Evolutionary conservation across 2,797 vertebrate species (phyloP).

Genomic region (Xerus rutilus): DNA sequence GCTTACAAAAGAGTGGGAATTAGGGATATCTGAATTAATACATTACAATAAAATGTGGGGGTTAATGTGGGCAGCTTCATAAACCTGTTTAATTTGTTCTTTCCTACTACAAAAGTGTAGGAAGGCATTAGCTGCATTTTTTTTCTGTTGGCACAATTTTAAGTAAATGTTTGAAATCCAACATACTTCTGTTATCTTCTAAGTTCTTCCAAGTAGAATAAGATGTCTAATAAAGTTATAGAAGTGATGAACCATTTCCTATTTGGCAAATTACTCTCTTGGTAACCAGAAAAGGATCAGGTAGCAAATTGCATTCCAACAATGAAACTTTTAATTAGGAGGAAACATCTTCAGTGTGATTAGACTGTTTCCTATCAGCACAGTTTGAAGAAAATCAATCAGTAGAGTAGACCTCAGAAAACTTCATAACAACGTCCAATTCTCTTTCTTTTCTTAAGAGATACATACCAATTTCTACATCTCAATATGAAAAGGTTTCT

Average conservation of each 20-base stretch:
- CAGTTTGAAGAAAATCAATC: conserved; percentile 50
- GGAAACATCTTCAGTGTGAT: conserved; percentile 33
- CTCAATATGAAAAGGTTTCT: conserved; percentile 58
- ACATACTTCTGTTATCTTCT: conserved; percentile 17
- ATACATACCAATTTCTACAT: conserved; percentile 56
- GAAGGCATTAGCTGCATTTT: not conserved
- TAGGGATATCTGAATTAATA: not conserved
- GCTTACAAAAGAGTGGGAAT: not conserved
- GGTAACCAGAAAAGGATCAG: conserved; percentile 33
- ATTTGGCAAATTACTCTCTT: conserved; percentile 44
- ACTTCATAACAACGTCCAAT: not conserved
- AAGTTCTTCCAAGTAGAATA: conserved; percentile 51
- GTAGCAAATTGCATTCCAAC: not conserved
- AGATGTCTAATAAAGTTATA: not conserved
- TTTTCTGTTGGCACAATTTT: conserved; percentile 55
- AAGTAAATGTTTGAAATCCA: conserved; percentile 68
- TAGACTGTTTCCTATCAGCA: conserved; percentile 52
- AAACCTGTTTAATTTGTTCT: conserved; percentile 21
- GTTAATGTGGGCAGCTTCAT: not conserved
- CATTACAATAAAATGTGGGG: not conserved
- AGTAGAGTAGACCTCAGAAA: conserved; percentile 2
- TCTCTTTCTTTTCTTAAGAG: conserved; percentile 48
- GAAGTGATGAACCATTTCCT: conserved; percentile 32
- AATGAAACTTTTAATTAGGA: conserved; percentile 51
- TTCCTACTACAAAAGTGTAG: conserved; percentile 34